phyloP scores from a whole-genome alignment of 2,888 invertebrate genomes.

The Frankliniella fusca region DNA sequence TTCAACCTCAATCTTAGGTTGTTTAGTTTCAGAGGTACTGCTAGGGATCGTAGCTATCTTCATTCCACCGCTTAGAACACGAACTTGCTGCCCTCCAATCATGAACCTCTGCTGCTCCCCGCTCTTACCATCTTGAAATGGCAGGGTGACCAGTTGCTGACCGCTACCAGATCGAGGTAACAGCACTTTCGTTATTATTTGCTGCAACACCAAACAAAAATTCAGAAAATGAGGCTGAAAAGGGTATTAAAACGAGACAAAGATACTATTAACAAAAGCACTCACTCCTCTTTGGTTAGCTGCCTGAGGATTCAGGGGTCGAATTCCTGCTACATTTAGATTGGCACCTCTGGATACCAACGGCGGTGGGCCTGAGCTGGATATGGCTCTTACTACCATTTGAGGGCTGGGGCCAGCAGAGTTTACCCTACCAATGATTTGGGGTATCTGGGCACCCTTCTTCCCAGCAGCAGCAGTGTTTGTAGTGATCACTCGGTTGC shows the following conservation, averaged over 20 bases:
- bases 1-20: neutral
- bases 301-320: neutral
- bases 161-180: neutral
- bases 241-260: neutral
- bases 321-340: neutral
- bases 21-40: neutral
- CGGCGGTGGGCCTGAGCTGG: neutral
- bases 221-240: neutral
- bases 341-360: neutral
- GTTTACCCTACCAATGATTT: neutral
- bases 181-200: neutral
- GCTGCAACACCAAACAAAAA: neutral
- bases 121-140: neutral
- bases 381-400: neutral
- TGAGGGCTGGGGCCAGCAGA: neutral
- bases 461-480: neutral
- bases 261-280: neutral
- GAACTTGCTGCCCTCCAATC: slow-evolving; percentile 38
- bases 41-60: neutral
- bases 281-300: neutral
- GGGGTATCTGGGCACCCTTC: neutral
- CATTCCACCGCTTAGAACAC: neutral
- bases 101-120: slow-evolving; percentile 34
- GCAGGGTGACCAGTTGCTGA: neutral
- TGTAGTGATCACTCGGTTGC: neutral